Evolutionary conservation across 1,140 invertebrate species (phyloP).

Genomic region (Chymomyza costata): DNA sequence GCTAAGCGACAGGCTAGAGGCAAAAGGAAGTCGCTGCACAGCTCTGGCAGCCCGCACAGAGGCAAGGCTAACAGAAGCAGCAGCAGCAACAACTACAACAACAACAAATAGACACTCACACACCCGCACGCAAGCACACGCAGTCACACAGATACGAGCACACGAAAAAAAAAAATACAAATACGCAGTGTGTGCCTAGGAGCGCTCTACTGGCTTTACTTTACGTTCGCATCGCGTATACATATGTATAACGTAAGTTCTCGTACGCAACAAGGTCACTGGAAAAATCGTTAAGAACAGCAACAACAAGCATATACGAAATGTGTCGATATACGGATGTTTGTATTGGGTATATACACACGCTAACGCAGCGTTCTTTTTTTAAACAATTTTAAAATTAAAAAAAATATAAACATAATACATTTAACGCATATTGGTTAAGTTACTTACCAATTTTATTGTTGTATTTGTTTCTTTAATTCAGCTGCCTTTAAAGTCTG

Average conservation of each 20-base stretch:
- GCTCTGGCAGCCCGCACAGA: too few relatives aligned
- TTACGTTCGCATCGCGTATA: not conserved
- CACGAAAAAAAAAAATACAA: slow-evolving; percentile 7
- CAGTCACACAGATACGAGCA: not conserved
- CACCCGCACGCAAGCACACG: slow-evolving; percentile 1
- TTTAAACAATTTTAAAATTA: too few relatives aligned
- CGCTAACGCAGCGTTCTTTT: too few relatives aligned
- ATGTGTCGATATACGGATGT: slow-evolving; percentile 44
- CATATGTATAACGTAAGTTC: slow-evolving; percentile 29
- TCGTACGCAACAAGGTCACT: slow-evolving; percentile 75
- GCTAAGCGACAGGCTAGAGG: too few relatives aligned
- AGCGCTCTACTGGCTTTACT: not conserved
- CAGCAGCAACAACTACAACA: slow-evolving; percentile 11
- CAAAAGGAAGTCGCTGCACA: slow-evolving; percentile 17
- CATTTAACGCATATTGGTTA: too few relatives aligned
- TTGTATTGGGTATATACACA: too few relatives aligned
- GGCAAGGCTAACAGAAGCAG: slow-evolving; percentile 63
- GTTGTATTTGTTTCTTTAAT: too few relatives aligned
- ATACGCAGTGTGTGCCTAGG: slow-evolving; percentile 1
- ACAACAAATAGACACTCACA: slow-evolving; percentile 23
- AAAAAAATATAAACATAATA: too few relatives aligned
- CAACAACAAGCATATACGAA: slow-evolving; percentile 28
- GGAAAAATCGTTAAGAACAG: slow-evolving; percentile 74
- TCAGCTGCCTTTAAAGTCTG: too few relatives aligned
- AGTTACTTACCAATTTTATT: too few relatives aligned